Base-by-base conservation (phyloP, 2,888 invertebrate genomes). In the Andrena camellia region DNA sequence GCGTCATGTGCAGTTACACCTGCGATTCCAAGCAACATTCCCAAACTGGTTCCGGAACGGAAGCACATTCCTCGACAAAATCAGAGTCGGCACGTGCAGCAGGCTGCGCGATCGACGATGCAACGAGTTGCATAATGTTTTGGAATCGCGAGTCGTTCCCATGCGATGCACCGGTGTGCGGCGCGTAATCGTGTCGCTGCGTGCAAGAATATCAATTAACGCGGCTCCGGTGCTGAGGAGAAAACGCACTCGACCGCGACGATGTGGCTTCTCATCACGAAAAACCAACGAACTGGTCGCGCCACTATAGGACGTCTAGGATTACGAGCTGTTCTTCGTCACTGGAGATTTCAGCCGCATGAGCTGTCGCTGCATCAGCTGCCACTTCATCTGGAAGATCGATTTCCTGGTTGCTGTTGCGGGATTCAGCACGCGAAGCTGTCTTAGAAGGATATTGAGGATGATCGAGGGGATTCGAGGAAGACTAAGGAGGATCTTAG, bases 201-300 rank as follows among this genome's bases (percentile, higher is more conserved):
- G 33, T 54, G 62, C 26, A 20, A 23, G 81, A 81, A 78, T 81
- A 81, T 68, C 64, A 81, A 78, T 81, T 78, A 78, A 76, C 42
- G 50, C 50, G 10, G 13, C 17, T 4, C 29, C 0, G 33, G 48
- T 20, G 10, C n/a, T 29, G 20, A 60, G 5, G 72, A 74, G 80
- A 77, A 80, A 77, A 67, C 54, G 31, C 42, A 13, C 20, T 20
- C 68, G 29, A 42, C 74, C 59, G 8, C 57, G 10, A 60, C 26
- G 20, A 10, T 48, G 78, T 33, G 64, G 66, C 20, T 66, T 60
- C 52, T 29, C 7, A 57, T 66, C 66, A 75, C 50, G 78, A 68
- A 68, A 8, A 13, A 17, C 13, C 23, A 68, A 33, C 68, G 23
- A 68, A 57, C 68, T 33, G 33, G 68, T 35, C 54, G 13, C 17